Percentiles rank a stretch among this genome's conserved stretches.
These are phyloP conservation scores for Pterostichus madidus DNA, from an alignment of 2,888 invertebrate genomes.

Conservation along the genomic window DNA sequence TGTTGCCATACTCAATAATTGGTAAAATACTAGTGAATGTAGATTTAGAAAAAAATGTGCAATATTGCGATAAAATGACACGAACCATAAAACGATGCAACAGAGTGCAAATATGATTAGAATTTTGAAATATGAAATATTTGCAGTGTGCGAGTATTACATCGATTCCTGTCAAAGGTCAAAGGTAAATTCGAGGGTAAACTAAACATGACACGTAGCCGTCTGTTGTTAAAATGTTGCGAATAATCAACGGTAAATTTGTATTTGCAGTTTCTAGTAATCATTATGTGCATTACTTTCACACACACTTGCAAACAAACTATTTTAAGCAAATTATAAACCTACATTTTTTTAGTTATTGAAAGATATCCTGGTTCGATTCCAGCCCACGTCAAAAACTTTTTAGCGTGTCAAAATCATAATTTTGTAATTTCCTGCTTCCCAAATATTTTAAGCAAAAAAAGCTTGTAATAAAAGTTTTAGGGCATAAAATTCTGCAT, in stretches of 20 bases:
- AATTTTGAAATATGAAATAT: constrained; percentile 39
- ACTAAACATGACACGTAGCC: constrained; percentile 23
- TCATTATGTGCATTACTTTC: constrained; percentile 2
- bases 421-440: too few species aligned
- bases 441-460: too few species aligned
- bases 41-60: background rate
- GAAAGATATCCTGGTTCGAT: background rate
- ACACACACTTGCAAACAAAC: background rate
- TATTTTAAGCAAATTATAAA: background rate
- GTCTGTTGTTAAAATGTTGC: constrained; percentile 20
- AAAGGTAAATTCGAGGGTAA: constrained; percentile 15
- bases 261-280: background rate
- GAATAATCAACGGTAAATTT: constrained; percentile 12
- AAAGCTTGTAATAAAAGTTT: too few species aligned
- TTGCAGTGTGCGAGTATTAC: constrained; percentile 18
- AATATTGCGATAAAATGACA: constrained; percentile 4
- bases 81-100: constrained; percentile 5
- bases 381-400: too few species aligned
- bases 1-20: too few species aligned
- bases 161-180: constrained; percentile 41
- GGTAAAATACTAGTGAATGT: too few species aligned
- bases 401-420: background rate
- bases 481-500: too few species aligned
- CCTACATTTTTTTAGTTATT: background rate
- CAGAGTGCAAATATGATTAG: constrained; percentile 25